phyloP scores from a whole-genome alignment of 1,140 invertebrate species.

The Rhagoletis pomonella region DNA sequence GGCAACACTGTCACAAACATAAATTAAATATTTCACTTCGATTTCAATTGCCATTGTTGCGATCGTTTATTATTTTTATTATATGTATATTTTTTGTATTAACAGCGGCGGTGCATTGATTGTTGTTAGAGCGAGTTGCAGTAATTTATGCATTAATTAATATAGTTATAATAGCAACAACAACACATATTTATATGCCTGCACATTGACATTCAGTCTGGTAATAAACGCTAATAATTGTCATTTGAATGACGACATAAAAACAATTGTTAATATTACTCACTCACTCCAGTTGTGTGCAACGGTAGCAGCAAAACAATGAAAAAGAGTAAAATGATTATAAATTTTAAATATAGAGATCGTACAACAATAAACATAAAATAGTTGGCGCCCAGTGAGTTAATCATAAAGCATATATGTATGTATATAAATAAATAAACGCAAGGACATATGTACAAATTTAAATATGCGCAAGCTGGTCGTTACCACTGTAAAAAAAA shows the following conservation, averaged over 20 bases:
- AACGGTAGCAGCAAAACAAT: too few species aligned
- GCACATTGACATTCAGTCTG: slow-evolving; percentile 7
- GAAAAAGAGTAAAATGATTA: too few species aligned
- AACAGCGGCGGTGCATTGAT: neutral
- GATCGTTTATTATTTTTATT: neutral
- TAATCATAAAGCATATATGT: too few species aligned
- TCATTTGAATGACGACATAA: slow-evolving; percentile 22
- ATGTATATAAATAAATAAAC: too few species aligned
- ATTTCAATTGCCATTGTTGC: slow-evolving; percentile 13
- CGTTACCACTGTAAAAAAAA: too few species aligned
- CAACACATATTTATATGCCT: neutral
- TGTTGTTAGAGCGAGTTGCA: neutral
- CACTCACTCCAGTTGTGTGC: too few species aligned
- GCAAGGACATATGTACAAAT: too few species aligned
- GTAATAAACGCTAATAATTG: slow-evolving; percentile 36
- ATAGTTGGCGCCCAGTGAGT: too few species aligned
- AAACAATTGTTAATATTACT: neutral
- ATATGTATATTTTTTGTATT: too few species aligned
- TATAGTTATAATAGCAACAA: neutral
- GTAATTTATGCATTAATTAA: slow-evolving; percentile 8
- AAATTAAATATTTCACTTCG: slow-evolving; percentile 25
- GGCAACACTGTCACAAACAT: slow-evolving; percentile 7
- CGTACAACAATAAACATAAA: too few species aligned
- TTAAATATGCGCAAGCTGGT: too few species aligned
- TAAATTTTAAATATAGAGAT: too few species aligned